Conservation (phyloP, 2,888 invertebrate species). For the Rhimphoctona megacephalus region DNA sequence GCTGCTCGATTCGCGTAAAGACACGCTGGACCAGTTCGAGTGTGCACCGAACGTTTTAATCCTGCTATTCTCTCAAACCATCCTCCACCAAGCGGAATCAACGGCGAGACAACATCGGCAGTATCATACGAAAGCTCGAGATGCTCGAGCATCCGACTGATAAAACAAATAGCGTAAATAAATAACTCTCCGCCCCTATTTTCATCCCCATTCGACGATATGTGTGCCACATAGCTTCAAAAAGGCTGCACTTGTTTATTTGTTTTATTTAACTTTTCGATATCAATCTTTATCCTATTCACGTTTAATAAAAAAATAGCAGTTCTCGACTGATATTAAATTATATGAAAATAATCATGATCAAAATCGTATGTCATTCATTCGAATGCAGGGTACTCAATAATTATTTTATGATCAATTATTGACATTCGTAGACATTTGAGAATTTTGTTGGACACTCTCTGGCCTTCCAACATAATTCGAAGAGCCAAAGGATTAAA, state of each 20-base stretch:
- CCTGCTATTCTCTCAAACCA: constrained; percentile 27
- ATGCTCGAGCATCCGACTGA: constrained; percentile 36
- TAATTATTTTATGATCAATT: too few relatives aligned
- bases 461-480: neutral
- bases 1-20: constrained; percentile 49
- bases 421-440: too few relatives aligned
- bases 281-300: neutral
- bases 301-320: neutral
- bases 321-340: neutral
- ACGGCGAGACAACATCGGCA: neutral
- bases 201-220: neutral
- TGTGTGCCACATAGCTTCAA: constrained; percentile 5
- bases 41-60: constrained; percentile 49
- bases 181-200: constrained; percentile 42
- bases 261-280: neutral
- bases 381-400: neutral
- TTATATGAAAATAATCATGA: neutral
- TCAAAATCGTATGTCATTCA: neutral
- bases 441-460: too few relatives aligned
- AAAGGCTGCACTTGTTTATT: neutral
- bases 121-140: neutral
- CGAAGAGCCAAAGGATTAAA: neutral
- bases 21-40: constrained; percentile 38
- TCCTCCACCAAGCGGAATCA: constrained; percentile 8
- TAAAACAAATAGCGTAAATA: constrained; percentile 54